Evolutionary conservation across 1,140 invertebrate genomes (phyloP).

Genomic region (Idris sp.): DNA sequence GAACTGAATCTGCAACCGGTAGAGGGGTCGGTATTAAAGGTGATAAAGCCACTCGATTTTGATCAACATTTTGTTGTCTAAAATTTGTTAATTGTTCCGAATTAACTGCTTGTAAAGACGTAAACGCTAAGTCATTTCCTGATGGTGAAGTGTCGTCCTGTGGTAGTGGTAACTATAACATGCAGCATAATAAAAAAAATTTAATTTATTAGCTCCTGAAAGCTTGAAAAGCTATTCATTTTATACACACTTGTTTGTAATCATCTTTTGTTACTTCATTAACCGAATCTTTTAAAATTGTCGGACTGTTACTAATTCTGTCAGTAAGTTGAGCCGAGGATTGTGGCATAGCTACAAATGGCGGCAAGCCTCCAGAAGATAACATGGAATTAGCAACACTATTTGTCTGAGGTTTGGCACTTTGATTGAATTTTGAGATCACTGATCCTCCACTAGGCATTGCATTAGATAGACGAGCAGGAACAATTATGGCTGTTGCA

Average conservation of each 20-base stretch:
- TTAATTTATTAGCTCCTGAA: too few species aligned
- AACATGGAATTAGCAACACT: constrained; percentile 38
- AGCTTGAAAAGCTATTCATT: neutral
- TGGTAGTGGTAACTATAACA: constrained; percentile 64
- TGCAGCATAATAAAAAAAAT: too few species aligned
- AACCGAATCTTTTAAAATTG: constrained; percentile 68
- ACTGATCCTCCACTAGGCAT: constrained; percentile 54
- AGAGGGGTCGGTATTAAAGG: constrained; percentile 51
- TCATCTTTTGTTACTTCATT: constrained; percentile 75
- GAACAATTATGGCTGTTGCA: constrained; percentile 27
- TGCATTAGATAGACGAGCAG: constrained; percentile 9
- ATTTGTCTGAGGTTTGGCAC: constrained; percentile 46
- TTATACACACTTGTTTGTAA: constrained; percentile 66
- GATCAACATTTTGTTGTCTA: constrained; percentile 51
- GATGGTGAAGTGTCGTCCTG: constrained; percentile 67
- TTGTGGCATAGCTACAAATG: constrained; percentile 74
- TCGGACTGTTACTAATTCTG: constrained; percentile 71
- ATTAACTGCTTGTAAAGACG: constrained; percentile 69
- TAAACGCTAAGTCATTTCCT: constrained; percentile 70
- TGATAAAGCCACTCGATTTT: constrained; percentile 46
- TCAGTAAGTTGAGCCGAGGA: constrained; percentile 72
- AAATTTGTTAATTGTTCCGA: too few species aligned
- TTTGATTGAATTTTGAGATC: constrained; percentile 37
- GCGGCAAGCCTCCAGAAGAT: constrained; percentile 64
- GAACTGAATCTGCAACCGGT: constrained; percentile 72